Evolutionary conservation across 2,888 invertebrate genomes (phyloP), one percentile per base, ranked within the genome.

Genomic region (Eurytoma adleriae): DNA sequence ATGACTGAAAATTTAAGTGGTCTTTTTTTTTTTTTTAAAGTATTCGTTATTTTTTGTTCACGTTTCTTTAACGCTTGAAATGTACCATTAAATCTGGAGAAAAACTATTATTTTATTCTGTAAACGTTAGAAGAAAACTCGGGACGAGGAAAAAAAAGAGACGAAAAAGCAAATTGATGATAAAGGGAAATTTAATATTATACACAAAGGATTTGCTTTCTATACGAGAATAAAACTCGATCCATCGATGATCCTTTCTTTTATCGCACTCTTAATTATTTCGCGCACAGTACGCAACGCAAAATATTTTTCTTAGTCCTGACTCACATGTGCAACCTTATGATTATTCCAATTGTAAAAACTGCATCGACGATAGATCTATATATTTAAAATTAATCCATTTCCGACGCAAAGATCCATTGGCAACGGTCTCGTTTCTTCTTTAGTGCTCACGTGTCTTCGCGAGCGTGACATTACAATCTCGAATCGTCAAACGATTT

Each of bases 1-100:
- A 70, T 79, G 76, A 73, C 69, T 79, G 72, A 56, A 68, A 68
- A 71, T 61, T 67, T 56, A 70, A 81, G 18, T 69, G 13, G 48
- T 54, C 68, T 75, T 67, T 64, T 68, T 57, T 57, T 71, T 40
- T 40, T 40, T 10, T 40, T 70, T 10, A 27, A 59, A 54, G 20
- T 61, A 27, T 10, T n/a, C 16, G n/a, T 24, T 18, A 18, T 68
- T 76, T 76, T 68, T 76, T 74, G n/a, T 68, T 24, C 20, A 16
- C 12, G 40, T 16, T 69, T 76, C 62, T 76, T 69, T 73, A 24
- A 18, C 18, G 40, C 48, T 50, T 20, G 24, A 61, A 68, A n/a
- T 16, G 24, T 30, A 48, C 18, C 59, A 62, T 76, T 69, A 56
- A 10, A 30, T 5, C 52, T 2, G n/a, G 1, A 64, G 40, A 30